These are phyloP conservation scores for Trichopria drosophilae DNA, from an alignment of 2,888 invertebrate genomes.

Conservation along the genomic window DNA sequence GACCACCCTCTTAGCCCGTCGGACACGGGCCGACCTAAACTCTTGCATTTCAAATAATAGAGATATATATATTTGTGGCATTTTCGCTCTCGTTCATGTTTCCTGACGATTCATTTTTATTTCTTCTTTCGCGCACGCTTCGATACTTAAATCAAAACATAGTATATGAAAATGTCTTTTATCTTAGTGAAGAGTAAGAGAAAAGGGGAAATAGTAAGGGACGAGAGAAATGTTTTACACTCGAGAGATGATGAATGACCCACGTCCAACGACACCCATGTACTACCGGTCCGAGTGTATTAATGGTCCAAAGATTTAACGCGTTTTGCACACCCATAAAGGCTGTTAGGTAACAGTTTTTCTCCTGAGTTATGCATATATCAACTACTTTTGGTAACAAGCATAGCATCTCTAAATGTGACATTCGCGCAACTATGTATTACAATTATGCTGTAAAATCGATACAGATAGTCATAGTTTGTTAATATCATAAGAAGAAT, in stretches of 20 bases:
- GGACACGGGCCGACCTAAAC: conserved; percentile 53
- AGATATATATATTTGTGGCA: too few relatives aligned
- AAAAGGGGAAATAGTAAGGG: conserved; percentile 2
- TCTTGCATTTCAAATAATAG: too few relatives aligned
- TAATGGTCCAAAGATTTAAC: conserved; percentile 55
- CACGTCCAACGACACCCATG: conserved; percentile 40
- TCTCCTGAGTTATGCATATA: conserved; percentile 33
- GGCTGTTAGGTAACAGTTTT: conserved; percentile 37
- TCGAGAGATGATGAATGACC: conserved; percentile 52
- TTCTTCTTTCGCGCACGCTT: not conserved
- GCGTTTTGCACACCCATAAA: conserved; percentile 52
- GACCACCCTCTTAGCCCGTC: conserved; percentile 45
- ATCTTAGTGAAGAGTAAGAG: conserved; percentile 8
- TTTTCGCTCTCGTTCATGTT: too few relatives aligned
- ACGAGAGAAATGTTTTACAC: conserved; percentile 25
- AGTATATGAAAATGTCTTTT: too few relatives aligned
- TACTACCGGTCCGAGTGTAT: conserved; percentile 41
- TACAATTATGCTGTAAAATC: too few relatives aligned
- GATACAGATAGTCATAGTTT: too few relatives aligned
- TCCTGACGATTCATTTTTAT: conserved; percentile 2
- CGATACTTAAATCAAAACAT: too few relatives aligned
- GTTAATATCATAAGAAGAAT: too few relatives aligned
- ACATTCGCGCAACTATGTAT: too few relatives aligned
- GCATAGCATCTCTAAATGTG: too few relatives aligned
- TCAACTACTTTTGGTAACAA: too few relatives aligned